Conservation (phyloP, 2,797 vertebrate genomes). For the Scolopax rusticola region DNA sequence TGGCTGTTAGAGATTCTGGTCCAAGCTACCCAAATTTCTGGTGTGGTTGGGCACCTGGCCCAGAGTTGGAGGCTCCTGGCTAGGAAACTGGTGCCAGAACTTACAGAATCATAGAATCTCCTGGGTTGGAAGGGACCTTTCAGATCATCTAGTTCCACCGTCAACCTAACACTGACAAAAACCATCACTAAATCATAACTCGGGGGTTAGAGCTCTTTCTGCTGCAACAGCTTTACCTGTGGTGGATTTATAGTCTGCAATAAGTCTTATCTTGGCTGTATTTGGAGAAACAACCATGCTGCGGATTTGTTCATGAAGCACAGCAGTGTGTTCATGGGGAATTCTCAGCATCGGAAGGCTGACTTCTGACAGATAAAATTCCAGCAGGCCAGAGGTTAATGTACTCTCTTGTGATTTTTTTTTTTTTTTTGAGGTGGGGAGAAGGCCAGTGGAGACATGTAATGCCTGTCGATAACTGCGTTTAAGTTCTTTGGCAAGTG, state of each 20-base stretch:
- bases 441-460: background rate
- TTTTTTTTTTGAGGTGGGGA: background rate
- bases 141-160: too few species aligned
- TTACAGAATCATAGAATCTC: too few species aligned
- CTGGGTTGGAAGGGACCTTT: too few species aligned
- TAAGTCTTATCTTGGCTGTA: background rate
- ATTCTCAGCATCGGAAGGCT: background rate
- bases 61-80: background rate
- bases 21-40: background rate
- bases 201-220: background rate
- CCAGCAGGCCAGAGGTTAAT: background rate
- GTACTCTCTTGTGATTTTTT: background rate
- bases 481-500: background rate
- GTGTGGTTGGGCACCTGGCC: background rate
- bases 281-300: background rate
- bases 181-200: too few species aligned
- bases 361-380: background rate
- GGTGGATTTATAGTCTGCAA: background rate
- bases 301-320: background rate
- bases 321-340: background rate
- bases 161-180: too few species aligned
- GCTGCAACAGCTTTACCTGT: background rate
- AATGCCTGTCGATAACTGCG: background rate
- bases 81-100: background rate
- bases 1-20: background rate